phyloP scores from a whole-genome alignment of 2,797 vertebrate genomes.

The Alosa sapidissima region DNA sequence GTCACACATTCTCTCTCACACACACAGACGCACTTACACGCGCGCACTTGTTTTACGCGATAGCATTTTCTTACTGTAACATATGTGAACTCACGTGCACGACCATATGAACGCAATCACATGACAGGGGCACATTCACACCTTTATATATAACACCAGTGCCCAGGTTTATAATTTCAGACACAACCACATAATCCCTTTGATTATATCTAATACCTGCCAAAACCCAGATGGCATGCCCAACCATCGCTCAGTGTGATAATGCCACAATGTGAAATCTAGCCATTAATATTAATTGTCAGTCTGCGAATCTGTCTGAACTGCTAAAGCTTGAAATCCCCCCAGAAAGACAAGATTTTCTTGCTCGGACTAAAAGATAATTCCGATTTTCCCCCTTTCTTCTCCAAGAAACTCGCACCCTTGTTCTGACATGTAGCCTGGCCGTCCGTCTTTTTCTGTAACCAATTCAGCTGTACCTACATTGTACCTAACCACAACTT shows the following conservation, averaged over 20 bases:
- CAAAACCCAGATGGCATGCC: conserved; percentile 91
- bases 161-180: conserved; percentile 83
- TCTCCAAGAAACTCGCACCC: conserved; percentile 41
- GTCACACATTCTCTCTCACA: conserved; percentile 9
- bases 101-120: background rate
- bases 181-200: conserved; percentile 92
- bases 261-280: conserved; percentile 93
- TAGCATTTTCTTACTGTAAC: background rate
- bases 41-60: conserved; percentile 26
- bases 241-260: conserved; percentile 93
- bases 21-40: conserved; percentile 25
- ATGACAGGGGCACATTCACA: background rate
- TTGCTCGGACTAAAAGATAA: conserved; percentile 88
- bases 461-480: too few relatives aligned
- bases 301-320: conserved; percentile 85
- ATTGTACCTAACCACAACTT: too few relatives aligned
- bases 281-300: conserved; percentile 92
- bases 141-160: conserved; percentile 69
- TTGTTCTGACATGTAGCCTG: background rate
- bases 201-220: conserved; percentile 98
- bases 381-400: conserved; percentile 60
- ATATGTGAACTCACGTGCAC: conserved; percentile 22
- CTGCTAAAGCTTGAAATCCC: conserved; percentile 85
- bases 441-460: background rate
- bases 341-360: conserved; percentile 78